Evolutionary conservation across 1,140 invertebrate genomes (phyloP).

Genomic region (Neotoxoptera formosana): DNA sequence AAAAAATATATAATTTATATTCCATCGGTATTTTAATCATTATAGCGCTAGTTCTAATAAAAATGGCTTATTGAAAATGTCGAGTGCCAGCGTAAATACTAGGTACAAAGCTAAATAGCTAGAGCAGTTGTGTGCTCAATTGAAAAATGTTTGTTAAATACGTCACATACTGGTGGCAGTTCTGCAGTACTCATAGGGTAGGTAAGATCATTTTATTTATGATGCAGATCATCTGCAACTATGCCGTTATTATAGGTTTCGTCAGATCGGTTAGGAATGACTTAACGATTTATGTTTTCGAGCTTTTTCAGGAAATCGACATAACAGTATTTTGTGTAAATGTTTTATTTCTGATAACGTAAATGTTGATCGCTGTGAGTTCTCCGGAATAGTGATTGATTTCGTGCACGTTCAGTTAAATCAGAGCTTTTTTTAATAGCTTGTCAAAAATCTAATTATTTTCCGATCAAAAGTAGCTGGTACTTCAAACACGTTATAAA

Average conservation of each 20-base stretch:
- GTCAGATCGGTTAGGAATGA: no score
- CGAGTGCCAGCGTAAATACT: neutral
- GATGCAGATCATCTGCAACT: neutral
- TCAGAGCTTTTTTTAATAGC: neutral
- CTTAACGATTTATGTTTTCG: neutral
- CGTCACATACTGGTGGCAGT: neutral
- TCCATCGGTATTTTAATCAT: neutral
- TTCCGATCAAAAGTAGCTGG: neutral
- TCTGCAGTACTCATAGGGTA: neutral
- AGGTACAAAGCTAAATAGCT: no score
- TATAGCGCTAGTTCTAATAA: neutral
- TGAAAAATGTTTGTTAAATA: neutral
- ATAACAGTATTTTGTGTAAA: neutral
- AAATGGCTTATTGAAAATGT: neutral
- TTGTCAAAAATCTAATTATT: conserved; percentile 8
- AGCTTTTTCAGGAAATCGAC: neutral
- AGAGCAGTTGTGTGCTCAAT: neutral
- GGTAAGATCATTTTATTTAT: neutral
- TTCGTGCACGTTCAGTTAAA: neutral
- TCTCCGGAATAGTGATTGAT: neutral
- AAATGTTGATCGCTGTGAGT: neutral
- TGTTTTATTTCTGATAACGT: neutral
- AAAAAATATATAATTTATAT: neutral
- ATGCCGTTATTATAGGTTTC: neutral
- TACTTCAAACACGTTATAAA: neutral